phyloP scores from a whole-genome alignment of 2,113 vertebrate genomes.

The Megalops atlanticus region DNA sequence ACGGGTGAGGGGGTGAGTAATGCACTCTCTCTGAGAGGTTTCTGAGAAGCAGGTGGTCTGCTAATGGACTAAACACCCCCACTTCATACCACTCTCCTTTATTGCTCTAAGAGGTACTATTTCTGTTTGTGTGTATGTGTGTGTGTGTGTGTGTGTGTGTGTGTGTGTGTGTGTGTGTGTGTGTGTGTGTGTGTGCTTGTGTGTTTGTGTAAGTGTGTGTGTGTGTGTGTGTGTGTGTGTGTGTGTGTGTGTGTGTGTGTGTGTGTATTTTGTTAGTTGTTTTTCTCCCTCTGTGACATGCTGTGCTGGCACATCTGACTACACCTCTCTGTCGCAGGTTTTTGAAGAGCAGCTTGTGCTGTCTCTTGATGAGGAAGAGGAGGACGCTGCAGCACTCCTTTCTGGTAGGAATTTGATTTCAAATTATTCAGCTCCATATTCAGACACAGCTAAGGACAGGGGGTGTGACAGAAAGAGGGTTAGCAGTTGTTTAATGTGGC shows the following conservation, averaged over 20 bases:
- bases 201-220: not conserved
- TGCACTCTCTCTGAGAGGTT: not conserved
- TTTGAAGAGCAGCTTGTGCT: slow-evolving; percentile 54
- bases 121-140: slow-evolving; percentile 19
- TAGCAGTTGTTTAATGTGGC: not conserved
- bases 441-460: not conserved
- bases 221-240: slow-evolving; percentile 21
- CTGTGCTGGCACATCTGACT: not conserved
- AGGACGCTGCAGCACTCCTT: slow-evolving; percentile 7
- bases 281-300: not conserved
- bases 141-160: not conserved
- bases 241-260: not conserved
- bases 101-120: slow-evolving; percentile 7
- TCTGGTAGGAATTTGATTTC: slow-evolving; percentile 35
- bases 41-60: not conserved
- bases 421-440: not conserved
- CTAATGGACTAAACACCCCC: slow-evolving; percentile 21
- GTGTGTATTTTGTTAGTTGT: not conserved
- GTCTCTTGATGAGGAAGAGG: slow-evolving; percentile 42
- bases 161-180: slow-evolving; percentile 19
- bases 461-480: not conserved
- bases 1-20: not conserved
- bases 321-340: slow-evolving; percentile 37
- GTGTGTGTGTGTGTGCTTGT: not conserved
- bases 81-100: not conserved